Base-by-base conservation (phyloP, 2,888 invertebrate species). In the Lutraria lutraria region DNA sequence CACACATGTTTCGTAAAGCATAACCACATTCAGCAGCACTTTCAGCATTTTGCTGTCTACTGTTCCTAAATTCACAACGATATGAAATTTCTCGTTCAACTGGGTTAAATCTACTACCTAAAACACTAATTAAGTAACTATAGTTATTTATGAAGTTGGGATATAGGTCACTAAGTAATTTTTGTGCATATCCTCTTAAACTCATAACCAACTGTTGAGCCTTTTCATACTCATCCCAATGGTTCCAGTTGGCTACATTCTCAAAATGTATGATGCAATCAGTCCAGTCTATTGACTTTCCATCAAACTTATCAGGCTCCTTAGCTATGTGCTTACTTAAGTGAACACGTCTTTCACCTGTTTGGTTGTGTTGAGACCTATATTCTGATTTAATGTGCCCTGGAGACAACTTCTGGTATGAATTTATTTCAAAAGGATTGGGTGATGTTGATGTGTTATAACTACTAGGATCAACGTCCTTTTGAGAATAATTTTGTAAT, bases 191-290 rank as follows among this genome's bases (percentile, higher is more conserved):
- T 13, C 89, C 89, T 53, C 80, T 86, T 53, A 90, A 54, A 25
- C 81, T 72, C 89, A 89, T 86, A 19, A 85, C 53, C 43, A 89
- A 60, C 52, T 86, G 89, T 83, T 89, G 83, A 54, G 84, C 86
- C 81, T 89, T 87, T 72, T 90, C 88, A 19, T 16, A 12, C 13
- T 87, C 52, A 53, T 43, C 31, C 93, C 92, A 92, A 12, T 72
- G 56, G 88, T 92, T 91, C 91, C 91, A 93, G 6, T 72, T 53
- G 3, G 93, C 87, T 53, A 91, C 91, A 79, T 84, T 86, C 80
- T 92, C 93, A 90, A 93, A 93, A 83, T 91, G 90, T 25, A 91
- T 87, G 8, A 91, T 79, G 54, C 89, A 93, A 53, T 92, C 92
- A n/a, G 81, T 34, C 91, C 89, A 91, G 43, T 92, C 91, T 8